Base-by-base conservation (phyloP, 2,888 invertebrate species). In the Caenorhabditis auriculariae region DNA sequence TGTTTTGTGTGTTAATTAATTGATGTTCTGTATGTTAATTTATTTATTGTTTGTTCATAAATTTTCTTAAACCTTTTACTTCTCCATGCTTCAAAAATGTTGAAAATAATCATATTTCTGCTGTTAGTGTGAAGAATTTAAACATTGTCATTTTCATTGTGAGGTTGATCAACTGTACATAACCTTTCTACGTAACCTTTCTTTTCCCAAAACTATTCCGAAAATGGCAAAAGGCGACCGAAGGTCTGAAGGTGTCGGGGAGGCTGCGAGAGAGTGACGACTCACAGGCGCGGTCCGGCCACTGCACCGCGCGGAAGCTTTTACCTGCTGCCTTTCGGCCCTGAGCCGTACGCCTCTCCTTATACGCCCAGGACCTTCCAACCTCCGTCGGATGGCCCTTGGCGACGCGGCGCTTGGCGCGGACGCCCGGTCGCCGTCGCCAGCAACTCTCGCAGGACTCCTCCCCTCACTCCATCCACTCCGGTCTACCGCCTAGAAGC, bases 271-370 rank as follows among this genome's bases (percentile, higher is more conserved):
- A 43, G 62, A 42, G 59, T 24, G 42, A 50, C 58, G 60, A 58
- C 67, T 70, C 67, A 55, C 63, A 50, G 64, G 62, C 62, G 67
- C 70, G 62, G 43, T 67, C 70, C 70, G 59, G 60, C 68, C 73
- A 75, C 72, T 73, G 73, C 69, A 68, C 72, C 69, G 67, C 72
- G 73, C 73, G 70, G 70, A 59, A 60, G 67, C 62, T 76, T 75
- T 67, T 69, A 70, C 72, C 72, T 75, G 73, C 73, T 75, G 67
- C 75, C 73, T 73, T 70, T 65, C 70, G 72, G 75, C 67, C 73
- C 75, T 73, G 70, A 73, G 72, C 73, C 75, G 52, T 71, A 54
- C 67, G 62, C 68, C 63, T 51, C 70, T 73, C 73, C 72, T 75
- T 75, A 62, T 65, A 54, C 72, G 59, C 69, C 72, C 66, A 61